Conservation (phyloP, 1,140 invertebrate species). For the Nixonia krombeini region DNA sequence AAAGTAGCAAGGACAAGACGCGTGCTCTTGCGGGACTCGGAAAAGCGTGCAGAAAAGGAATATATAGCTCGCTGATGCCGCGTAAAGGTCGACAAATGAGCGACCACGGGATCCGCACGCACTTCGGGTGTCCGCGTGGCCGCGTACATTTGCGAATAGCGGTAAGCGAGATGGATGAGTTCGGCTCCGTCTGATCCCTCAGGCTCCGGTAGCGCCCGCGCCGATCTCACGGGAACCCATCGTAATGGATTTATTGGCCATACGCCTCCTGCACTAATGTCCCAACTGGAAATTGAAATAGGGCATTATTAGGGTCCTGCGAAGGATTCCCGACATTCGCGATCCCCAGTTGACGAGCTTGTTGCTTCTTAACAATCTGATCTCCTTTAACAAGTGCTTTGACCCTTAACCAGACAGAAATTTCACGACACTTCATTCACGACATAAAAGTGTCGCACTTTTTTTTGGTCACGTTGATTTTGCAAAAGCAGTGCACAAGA, state of each 20-base stretch:
- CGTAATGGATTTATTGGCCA: constrained; percentile 71
- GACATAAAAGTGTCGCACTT: too few relatives aligned
- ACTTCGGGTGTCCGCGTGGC: constrained; percentile 45
- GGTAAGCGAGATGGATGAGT: constrained; percentile 63
- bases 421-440: too few relatives aligned
- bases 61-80: constrained; percentile 49
- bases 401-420: too few relatives aligned
- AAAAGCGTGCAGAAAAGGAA: constrained; percentile 54
- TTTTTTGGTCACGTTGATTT: too few relatives aligned
- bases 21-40: too few relatives aligned
- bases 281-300: constrained; percentile 8
- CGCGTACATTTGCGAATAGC: constrained; percentile 51
- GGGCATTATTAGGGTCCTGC: too few relatives aligned
- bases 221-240: constrained; percentile 56
- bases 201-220: constrained; percentile 47
- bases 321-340: too few relatives aligned
- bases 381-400: too few relatives aligned
- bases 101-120: constrained; percentile 18
- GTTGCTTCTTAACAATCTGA: too few relatives aligned
- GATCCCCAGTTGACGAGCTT: too few relatives aligned
- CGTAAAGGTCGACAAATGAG: constrained; percentile 19
- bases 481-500: too few relatives aligned
- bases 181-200: constrained; percentile 55
- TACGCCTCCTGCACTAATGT: constrained; percentile 54
- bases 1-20: constrained; percentile 33